A percentile compares a stretch with the other conserved stretches of the same genome.
These are phyloP conservation scores for Zelleria hepariella DNA, from an alignment of 2,888 invertebrate genomes.

Conservation along the genomic window DNA sequence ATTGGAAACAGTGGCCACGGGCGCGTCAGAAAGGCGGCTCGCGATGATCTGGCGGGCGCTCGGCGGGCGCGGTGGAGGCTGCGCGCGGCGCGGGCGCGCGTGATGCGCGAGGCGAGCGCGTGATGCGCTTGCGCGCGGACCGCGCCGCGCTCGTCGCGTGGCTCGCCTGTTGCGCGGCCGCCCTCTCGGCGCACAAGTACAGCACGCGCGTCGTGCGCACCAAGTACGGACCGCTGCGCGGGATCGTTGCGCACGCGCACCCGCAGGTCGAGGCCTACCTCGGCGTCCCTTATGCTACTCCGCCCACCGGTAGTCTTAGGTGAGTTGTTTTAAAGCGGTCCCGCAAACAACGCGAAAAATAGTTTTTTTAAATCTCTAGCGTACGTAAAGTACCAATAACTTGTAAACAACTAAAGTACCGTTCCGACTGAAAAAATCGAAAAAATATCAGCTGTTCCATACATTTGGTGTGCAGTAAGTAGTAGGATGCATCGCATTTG, in stretches of 20 bases:
- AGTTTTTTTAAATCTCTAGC: no score
- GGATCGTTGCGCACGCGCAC: conserved; percentile 85
- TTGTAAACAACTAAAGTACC: no score
- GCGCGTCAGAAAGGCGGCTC: conserved; percentile 42
- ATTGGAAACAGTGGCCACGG: conserved; percentile 40
- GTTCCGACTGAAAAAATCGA: no score
- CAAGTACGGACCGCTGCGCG: conserved; percentile 90
- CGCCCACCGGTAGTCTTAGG: conserved; percentile 91
- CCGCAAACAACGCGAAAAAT: no score
- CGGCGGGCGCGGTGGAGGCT: conserved; percentile 16
- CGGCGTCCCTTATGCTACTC: conserved; percentile 94
- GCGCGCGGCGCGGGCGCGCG: conserved; percentile 28
- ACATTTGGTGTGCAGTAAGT: no score
- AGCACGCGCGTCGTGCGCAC: conserved; percentile 88
- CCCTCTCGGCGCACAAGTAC: conserved; percentile 79
- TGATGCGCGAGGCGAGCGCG: conserved; percentile 34
- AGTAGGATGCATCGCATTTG: no score
- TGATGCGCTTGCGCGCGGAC: conserved; percentile 63
- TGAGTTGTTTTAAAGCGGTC: no score
- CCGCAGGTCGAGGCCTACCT: conserved; percentile 92
- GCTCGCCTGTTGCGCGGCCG: conserved; percentile 69
- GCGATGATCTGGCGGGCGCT: conserved; percentile 34
- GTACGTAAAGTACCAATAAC: no score
- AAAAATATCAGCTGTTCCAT: no score
- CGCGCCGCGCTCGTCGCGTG: conserved; percentile 71